phyloP scores from a whole-genome alignment of 2,113 vertebrate genomes.

The Poicephalus meyeri region DNA sequence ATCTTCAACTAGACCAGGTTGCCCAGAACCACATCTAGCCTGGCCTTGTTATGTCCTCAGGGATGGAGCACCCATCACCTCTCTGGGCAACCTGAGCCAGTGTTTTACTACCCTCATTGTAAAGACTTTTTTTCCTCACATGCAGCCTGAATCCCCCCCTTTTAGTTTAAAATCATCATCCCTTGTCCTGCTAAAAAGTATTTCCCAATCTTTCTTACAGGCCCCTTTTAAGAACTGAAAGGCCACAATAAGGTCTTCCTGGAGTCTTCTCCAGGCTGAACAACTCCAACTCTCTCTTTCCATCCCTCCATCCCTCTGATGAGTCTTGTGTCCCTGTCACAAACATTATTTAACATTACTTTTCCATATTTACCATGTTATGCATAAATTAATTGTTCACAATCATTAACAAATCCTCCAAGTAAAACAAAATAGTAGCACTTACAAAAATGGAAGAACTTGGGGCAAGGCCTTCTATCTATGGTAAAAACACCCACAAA shows the following conservation, averaged over 20 bases:
- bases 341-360: neutral
- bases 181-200: neutral
- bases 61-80: neutral
- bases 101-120: neutral
- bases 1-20: neutral
- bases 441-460: slow-evolving; percentile 11
- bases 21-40: neutral
- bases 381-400: neutral
- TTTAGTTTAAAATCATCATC: neutral
- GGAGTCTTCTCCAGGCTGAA: neutral
- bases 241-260: neutral
- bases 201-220: neutral
- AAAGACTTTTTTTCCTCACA: neutral
- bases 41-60: neutral
- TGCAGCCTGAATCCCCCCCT: neutral
- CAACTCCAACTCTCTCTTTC: neutral
- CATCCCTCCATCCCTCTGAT: neutral
- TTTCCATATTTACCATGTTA: neutral
- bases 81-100: neutral
- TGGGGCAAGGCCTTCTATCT: slow-evolving; percentile 3
- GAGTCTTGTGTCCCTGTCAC: neutral
- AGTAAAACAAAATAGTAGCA: slow-evolving; percentile 31
- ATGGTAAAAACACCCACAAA: neutral
- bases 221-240: neutral
- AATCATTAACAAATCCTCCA: slow-evolving; percentile 4